Evolutionary conservation across 2,888 invertebrate genomes (phyloP), one percentile per base, ranked within the genome.

Genomic region (Pogonocherus hispidulus): DNA sequence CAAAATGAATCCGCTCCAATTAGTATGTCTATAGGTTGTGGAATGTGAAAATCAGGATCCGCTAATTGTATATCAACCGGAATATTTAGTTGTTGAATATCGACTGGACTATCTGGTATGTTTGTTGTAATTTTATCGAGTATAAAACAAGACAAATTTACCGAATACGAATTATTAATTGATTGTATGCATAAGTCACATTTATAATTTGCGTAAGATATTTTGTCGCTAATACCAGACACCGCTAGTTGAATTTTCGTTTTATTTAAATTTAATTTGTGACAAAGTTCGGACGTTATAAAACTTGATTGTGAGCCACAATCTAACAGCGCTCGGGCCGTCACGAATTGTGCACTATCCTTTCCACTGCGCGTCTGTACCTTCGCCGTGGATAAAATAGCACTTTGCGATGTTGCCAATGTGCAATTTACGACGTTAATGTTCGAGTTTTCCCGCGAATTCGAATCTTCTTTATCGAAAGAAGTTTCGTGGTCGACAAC

Each of bases 271-370:
- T 68, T 66, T 22, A 69, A 49, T 35, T 57, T 56, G 16, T 68
- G 51, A 37, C 70, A 68, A 41, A 72, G 63, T 16, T 51, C 41
- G 2, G 52, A 35, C 4, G 67, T 72, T 3, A 70, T 63, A 22
- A 67, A 69, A 55, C 63, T 67, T 1, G 67, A 70, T 32, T 72
- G 68, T 18, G 60, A 66, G 11, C 66, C 69, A 19, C 67, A 65
- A 47, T 67, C 63, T 6, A 72, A 49, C 18, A 69, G 22, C n/a
- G 47, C 62, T 11, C 69, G 66, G 2, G 37, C 66, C 11, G 14
- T 14, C 41, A 41, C 14, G 14, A 41, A 23, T 23, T 23, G 23
- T 6, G 3, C 6, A 6, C 6, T 23, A 6, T 11, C 41, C 9
- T 3, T 11, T 6, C 52, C 5, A 59, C 57, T 5, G 32, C 65